These are phyloP conservation scores for Prinia subflava DNA, from an alignment of 2,113 vertebrate genomes.

Conservation along the genomic window DNA sequence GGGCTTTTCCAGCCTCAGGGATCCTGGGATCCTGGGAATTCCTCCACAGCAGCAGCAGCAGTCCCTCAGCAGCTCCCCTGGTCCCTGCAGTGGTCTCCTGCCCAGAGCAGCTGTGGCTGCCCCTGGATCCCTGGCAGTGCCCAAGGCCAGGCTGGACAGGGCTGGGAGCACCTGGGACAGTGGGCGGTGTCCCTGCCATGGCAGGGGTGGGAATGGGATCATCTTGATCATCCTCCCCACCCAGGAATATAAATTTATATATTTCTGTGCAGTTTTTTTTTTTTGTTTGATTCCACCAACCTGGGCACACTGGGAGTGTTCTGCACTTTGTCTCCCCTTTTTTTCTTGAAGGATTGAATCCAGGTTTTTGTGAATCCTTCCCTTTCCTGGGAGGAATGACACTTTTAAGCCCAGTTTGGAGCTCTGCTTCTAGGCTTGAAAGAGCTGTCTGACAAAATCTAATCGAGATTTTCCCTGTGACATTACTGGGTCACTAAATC, in stretches of 20 bases:
- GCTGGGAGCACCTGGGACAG: rapidly evolving
- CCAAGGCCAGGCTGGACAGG: rapidly evolving
- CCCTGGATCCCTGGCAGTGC: background rate
- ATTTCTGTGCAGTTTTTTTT: background rate
- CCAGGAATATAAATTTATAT: background rate
- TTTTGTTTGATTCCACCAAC: background rate
- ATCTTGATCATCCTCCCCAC: background rate
- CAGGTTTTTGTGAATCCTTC: background rate
- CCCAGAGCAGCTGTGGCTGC: background rate
- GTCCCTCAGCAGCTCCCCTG: rapidly evolving
- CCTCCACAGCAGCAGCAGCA: background rate
- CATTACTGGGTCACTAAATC: slow-evolving; percentile 12
- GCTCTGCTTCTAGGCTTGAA: background rate
- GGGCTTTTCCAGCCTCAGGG: background rate
- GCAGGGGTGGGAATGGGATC: background rate
- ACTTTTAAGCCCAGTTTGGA: background rate
- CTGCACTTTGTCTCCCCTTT: background rate
- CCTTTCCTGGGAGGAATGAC: background rate
- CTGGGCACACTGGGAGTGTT: background rate
- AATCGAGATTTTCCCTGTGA: background rate
- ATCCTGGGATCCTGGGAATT: background rate
- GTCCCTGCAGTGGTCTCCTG: no score
- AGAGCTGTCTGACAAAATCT: background rate
- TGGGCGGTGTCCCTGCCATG: rapidly evolving
- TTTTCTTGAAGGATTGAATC: background rate